Percentiles rank a stretch among this genome's conserved stretches.
These are phyloP conservation scores for Molossus alvarezi DNA, from an alignment of 2,797 vertebrate species.

Conservation along the genomic window DNA sequence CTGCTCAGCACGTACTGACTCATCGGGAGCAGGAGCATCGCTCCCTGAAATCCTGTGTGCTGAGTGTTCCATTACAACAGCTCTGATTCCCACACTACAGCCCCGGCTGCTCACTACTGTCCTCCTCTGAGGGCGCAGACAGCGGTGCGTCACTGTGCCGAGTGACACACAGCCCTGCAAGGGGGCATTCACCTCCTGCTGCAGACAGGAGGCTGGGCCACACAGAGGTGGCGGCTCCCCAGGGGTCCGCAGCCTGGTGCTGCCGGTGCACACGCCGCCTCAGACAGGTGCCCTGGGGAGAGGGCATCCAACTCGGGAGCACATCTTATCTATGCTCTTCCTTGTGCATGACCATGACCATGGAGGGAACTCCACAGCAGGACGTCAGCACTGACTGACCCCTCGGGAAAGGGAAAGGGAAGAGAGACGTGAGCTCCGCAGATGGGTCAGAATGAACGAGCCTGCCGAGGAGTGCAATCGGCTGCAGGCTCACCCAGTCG, in stretches of 20 bases:
- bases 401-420: background rate
- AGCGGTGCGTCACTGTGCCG: background rate
- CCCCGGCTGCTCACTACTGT: background rate
- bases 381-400: background rate
- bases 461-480: background rate
- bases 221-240: background rate
- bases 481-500: background rate
- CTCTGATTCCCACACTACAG: background rate
- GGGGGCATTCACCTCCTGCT: background rate
- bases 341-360: background rate
- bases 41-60: background rate
- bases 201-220: background rate
- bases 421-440: background rate
- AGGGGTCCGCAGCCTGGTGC: background rate
- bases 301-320: background rate
- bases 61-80: background rate
- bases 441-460: background rate
- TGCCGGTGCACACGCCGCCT: no score
- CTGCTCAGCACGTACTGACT: background rate
- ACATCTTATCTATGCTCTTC: background rate
- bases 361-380: rapidly evolving
- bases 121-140: background rate
- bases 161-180: background rate
- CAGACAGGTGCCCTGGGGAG: rapidly evolving
- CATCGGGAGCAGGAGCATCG: background rate